These are phyloP conservation scores for Caprella mutica DNA, from an alignment of 2,888 invertebrate genomes.

Conservation along the genomic window DNA sequence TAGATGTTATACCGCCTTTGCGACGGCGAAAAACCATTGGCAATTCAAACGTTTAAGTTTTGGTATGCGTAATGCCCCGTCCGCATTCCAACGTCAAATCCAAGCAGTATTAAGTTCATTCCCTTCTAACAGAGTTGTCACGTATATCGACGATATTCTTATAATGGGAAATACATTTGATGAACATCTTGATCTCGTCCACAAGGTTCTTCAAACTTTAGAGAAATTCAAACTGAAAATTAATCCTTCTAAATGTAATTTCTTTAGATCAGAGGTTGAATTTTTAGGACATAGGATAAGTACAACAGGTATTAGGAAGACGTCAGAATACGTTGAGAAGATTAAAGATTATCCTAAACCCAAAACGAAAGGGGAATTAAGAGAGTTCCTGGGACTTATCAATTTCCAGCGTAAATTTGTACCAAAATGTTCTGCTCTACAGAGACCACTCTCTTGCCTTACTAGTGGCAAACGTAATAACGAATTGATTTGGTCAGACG, in stretches of 20 bases:
- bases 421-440: not conserved
- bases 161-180: not conserved
- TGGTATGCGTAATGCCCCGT: not conserved
- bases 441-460: not conserved
- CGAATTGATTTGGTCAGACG: not conserved
- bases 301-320: not conserved
- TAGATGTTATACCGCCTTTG: not conserved
- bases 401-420: constrained; percentile 1
- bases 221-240: not conserved
- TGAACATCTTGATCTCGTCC: not conserved
- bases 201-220: not conserved
- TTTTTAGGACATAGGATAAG: not conserved
- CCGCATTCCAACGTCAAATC: not conserved
- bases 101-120: not conserved
- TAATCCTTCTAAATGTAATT: not conserved
- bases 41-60: not conserved
- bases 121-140: not conserved
- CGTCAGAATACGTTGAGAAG: not conserved
- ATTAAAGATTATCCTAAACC: not conserved
- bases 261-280: not conserved
- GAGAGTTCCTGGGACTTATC: not conserved
- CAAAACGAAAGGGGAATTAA: not conserved
- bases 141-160: not conserved
- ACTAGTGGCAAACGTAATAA: not conserved
- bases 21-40: not conserved